Evolutionary conservation across 2,113 vertebrate species (phyloP).

Genomic region (Xyrauchen texanus): DNA sequence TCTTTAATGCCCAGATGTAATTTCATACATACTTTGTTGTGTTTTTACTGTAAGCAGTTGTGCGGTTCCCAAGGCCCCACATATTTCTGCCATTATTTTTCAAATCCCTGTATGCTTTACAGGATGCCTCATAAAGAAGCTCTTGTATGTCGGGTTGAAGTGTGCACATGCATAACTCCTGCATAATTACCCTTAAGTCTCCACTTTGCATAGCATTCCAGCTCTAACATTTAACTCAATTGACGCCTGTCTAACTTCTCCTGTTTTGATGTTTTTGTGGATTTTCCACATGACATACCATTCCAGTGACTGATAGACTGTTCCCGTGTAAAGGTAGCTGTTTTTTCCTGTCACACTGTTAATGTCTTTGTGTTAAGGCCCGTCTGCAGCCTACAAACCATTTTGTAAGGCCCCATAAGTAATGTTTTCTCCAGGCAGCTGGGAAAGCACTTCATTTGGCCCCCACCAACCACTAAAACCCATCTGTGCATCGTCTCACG

Average conservation of each 20-base stretch:
- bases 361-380: constrained; percentile 32
- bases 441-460: constrained; percentile 62
- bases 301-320: constrained; percentile 21
- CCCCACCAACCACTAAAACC: constrained; percentile 42
- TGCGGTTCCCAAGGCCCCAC: background rate
- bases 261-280: background rate
- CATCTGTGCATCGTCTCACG: background rate
- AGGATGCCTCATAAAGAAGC: background rate
- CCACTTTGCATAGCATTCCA: background rate
- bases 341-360: constrained; percentile 21
- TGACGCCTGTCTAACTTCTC: background rate
- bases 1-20: background rate
- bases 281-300: constrained; percentile 14
- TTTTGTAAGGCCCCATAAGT: constrained; percentile 57
- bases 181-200: background rate
- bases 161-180: background rate
- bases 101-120: background rate
- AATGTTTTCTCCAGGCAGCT: constrained; percentile 59
- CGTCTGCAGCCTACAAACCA: constrained; percentile 22
- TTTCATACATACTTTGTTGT: background rate
- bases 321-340: constrained; percentile 21
- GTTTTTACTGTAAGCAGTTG: background rate
- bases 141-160: background rate
- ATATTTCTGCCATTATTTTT: background rate
- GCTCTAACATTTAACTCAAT: background rate